Evolutionary conservation across 1,140 invertebrate species (phyloP), one percentile per base, ranked within the genome.

Genomic region (Pseudomyrmex pallidus): DNA sequence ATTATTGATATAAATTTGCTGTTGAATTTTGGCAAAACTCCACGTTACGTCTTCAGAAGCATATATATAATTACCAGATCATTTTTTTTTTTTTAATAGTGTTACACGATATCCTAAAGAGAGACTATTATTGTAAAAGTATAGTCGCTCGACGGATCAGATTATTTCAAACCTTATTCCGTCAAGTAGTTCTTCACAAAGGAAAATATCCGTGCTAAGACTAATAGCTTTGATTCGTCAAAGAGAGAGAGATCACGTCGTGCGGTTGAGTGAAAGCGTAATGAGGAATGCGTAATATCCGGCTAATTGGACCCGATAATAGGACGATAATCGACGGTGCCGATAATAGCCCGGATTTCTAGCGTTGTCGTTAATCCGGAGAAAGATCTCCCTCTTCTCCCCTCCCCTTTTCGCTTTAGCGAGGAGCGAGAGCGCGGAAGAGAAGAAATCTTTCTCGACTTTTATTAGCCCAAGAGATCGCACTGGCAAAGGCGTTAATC

Each of bases 401-500:
- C 5, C 0, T 7, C 35, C 0, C 5, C 35, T 7, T 9, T 7
- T 9, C 44, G n/a, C 20, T 56, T 13, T 17, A 8, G 22, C 44
- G 59, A 22, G 64, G 56, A 63, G 35, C 5, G 35, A 35, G 22
- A 22, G 9, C 20, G 57, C 20, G 80, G 22, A 22, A 12, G 12
- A 66, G 52, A 17, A 52, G 48, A 74, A 56, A 52, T 74, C 87
- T 74, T 85, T 83, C 59, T 35, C 89, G 82, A 90, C 86, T 91
- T 87, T 88, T 85, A 91, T 91, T 91, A 88, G 90, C 90, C 83
- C 74, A 84, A 90, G 86, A 90, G 90, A 82, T 87, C 74, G 85
- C 83, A 74, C 83, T 56, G 22, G 85, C 85, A 90, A 90, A 90
- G 89, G 91, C 90, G 91, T 91, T 91, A 91, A 91, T 90, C 90